phyloP scores from a whole-genome alignment of 2,888 invertebrate genomes.

The Crepidodera aurea region DNA sequence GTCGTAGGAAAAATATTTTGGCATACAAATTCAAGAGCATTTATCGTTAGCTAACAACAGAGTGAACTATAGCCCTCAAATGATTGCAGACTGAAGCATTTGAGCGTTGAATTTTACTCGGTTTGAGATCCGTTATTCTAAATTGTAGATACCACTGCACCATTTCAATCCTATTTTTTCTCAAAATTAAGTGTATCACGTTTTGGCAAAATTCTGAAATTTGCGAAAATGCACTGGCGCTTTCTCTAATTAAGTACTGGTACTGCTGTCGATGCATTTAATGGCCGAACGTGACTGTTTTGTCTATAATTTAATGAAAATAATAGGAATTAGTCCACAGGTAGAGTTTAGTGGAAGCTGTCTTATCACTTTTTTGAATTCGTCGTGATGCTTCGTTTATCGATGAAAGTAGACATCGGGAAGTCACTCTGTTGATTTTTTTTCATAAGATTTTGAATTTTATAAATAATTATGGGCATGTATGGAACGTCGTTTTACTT shows the following conservation, averaged over 20 bases:
- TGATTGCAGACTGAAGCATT: too few species aligned
- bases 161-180: not conserved
- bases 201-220: not conserved
- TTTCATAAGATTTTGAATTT: slow-evolving; percentile 1
- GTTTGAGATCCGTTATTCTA: too few species aligned
- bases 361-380: not conserved
- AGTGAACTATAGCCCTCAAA: too few species aligned
- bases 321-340: slow-evolving; percentile 16
- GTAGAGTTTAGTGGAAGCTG: slow-evolving; percentile 11
- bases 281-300: slow-evolving; percentile 35
- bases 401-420: not conserved
- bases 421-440: not conserved
- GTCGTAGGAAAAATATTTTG: too few species aligned
- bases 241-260: slow-evolving; percentile 39
- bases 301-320: slow-evolving; percentile 28
- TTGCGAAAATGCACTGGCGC: slow-evolving; percentile 11
- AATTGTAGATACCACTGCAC: too few species aligned
- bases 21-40: too few species aligned
- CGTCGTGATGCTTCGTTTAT: slow-evolving; percentile 3
- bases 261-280: slow-evolving; percentile 20
- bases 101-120: too few species aligned
- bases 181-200: not conserved
- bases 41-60: too few species aligned
- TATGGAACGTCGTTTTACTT: too few species aligned
- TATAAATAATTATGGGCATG: too few species aligned